Percentiles rank a stretch among this genome's conserved stretches.
Evolutionary conservation across 2,113 vertebrate genomes (phyloP).

Genomic region (Lepisosteus osseus): DNA sequence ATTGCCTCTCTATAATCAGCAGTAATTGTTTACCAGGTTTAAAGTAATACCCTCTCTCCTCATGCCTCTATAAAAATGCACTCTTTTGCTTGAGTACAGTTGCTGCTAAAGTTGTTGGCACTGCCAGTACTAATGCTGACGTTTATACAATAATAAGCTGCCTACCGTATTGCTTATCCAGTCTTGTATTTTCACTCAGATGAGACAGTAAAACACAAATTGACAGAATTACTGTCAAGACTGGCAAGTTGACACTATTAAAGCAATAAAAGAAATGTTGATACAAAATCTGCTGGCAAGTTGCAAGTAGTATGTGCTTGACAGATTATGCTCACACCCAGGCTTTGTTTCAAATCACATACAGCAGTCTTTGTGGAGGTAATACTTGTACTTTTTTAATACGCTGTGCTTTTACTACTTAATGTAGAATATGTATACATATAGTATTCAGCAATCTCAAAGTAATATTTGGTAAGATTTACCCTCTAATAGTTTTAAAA

Average conservation of each 20-base stretch:
- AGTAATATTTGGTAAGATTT: too few relatives aligned
- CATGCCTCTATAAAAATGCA: not conserved
- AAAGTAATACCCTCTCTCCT: too few relatives aligned
- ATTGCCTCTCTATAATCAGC: too few relatives aligned
- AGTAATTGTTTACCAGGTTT: too few relatives aligned
- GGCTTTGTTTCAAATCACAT: slow-evolving; percentile 39
- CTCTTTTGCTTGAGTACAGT: too few relatives aligned
- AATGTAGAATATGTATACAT: not conserved
- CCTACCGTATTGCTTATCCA: slow-evolving; percentile 5
- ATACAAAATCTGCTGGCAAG: slow-evolving; percentile 56
- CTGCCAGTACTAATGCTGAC: not conserved
- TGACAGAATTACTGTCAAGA: slow-evolving; percentile 63
- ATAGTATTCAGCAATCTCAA: not conserved
- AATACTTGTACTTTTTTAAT: slow-evolving; percentile 28
- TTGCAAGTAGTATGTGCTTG: slow-evolving; percentile 36
- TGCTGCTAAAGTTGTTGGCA: not conserved
- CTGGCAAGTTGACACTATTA: slow-evolving; percentile 57
- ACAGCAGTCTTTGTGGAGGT: slow-evolving; percentile 24
- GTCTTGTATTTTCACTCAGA: slow-evolving; percentile 1
- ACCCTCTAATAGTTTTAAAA: too few relatives aligned
- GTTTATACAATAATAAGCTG: not conserved
- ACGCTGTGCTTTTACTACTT: slow-evolving; percentile 9
- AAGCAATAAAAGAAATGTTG: slow-evolving; percentile 66
- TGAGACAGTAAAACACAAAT: slow-evolving; percentile 55
- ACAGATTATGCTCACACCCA: slow-evolving; percentile 50